Conservation (phyloP, 2,888 invertebrate species). For the Prenolepis imparis region DNA sequence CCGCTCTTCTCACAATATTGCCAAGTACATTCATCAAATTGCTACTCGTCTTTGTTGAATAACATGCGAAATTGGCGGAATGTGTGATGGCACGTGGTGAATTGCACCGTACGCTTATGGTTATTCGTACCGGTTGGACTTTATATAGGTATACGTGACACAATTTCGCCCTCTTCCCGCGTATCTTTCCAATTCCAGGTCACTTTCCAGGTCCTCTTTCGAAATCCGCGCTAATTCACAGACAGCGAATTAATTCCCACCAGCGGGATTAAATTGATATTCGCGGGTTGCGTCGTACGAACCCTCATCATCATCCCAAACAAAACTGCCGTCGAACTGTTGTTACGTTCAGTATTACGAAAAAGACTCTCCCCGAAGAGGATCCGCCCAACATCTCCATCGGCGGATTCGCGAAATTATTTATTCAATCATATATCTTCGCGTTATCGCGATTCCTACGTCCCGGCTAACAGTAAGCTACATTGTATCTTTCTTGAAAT, state of each 20-base stretch:
- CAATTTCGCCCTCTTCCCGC: conserved; percentile 18
- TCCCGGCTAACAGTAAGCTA: conserved; percentile 46
- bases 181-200: background rate
- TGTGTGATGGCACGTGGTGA: conserved; percentile 41
- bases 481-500: conserved; percentile 51
- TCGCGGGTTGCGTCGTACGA: conserved; percentile 1
- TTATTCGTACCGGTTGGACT: conserved; percentile 16
- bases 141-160: conserved; percentile 41
- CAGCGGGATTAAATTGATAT: conserved; percentile 25
- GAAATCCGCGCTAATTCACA: background rate
- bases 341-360: conserved; percentile 44
- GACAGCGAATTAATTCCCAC: background rate
- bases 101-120: conserved; percentile 35
- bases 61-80: conserved; percentile 27
- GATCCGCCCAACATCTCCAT: background rate
- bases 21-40: conserved; percentile 27
- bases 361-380: conserved; percentile 19
- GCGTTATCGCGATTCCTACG: conserved; percentile 40
- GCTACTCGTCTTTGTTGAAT: conserved; percentile 32
- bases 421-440: conserved; percentile 17
- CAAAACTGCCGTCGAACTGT: conserved; percentile 31
- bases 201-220: background rate
- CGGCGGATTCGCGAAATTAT: conserved; percentile 35
- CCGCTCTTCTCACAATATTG: conserved; percentile 15
- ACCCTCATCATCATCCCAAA: background rate